Evolutionary conservation across 2,113 vertebrate species (phyloP), one percentile per base, ranked within the genome.

Genomic region (Bubo bubo): DNA sequence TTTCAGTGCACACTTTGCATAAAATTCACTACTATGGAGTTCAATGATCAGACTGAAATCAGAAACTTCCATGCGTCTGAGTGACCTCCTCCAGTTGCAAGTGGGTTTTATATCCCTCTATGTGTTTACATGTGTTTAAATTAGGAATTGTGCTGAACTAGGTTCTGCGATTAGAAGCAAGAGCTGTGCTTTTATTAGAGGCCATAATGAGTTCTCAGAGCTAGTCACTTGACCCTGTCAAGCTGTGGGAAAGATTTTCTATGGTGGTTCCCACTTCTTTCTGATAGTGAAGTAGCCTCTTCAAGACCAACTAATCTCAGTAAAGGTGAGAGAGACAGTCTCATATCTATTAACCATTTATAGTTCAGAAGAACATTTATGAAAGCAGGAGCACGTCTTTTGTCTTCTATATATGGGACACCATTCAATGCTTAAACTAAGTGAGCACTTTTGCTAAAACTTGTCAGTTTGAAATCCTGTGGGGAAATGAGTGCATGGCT

Each of bases 221-320:
- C 18, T 32, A 77, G 45, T 83, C 93, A 88, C 90, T 95, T 95
- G 97, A 96, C 94, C 88, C 90, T 0, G 0, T 71, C 73, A 93
- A 97, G 76, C 86, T 96, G 83, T 91, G 79, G 95, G 94, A 95
- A 97, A 84, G 60, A 56, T 77, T 92, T 93, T 71, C 75, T 84
- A 0, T 59, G 64, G 68, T 81, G 52, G 88, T 95, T 96, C 94
- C 83, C 92, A 95, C 95, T 96, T 93, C 63, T 93, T 95, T 86
- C 75, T 79, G 86, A 88, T 74, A 94, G 75, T 84, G 79, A 95
- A 95, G 64, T 60, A 89, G 59, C 63, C 90, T 84, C 64, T 96
- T 94, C 55, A 86, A 83, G 79, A 88, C 52, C 53, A 86, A 43
- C 63, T 74, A 91, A 95, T 86, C 86, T 93, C 67, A 52, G 64